These are phyloP conservation scores for Spinus pinus DNA, from an alignment of 2,797 vertebrate genomes.

Conservation along the genomic window DNA sequence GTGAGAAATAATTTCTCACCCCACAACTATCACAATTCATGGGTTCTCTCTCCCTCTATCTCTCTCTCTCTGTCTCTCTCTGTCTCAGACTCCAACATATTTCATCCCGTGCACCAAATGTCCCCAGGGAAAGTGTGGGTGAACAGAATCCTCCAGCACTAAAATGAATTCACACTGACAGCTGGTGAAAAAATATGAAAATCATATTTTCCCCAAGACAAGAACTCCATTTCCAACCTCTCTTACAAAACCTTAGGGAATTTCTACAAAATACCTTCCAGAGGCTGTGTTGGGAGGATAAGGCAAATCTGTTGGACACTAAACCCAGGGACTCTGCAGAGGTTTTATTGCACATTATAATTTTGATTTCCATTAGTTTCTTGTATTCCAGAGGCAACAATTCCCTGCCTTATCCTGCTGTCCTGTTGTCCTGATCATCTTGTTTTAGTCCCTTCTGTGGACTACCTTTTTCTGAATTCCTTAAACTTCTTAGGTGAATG, in stretches of 20 bases:
- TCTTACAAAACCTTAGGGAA: neutral
- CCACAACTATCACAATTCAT: neutral
- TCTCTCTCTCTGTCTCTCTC: neutral
- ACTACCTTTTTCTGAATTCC: neutral
- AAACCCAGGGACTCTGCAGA: neutral
- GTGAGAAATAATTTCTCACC: neutral
- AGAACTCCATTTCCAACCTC: neutral
- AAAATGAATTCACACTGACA: conserved; percentile 30
- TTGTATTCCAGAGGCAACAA: neutral
- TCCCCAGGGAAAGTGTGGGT: neutral
- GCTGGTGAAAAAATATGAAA: conserved; percentile 10
- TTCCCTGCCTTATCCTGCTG: neutral
- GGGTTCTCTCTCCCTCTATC: neutral
- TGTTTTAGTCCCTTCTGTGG: neutral
- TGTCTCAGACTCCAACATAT: neutral
- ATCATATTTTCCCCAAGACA: conserved; percentile 1
- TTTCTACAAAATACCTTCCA: neutral
- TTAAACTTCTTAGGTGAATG: neutral
- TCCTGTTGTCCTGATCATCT: neutral
- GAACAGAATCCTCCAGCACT: neutral
- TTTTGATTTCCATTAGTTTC: neutral
- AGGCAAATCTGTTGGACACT: neutral
- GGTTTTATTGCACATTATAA: neutral
- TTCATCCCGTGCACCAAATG: neutral
- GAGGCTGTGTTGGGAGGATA: neutral